A percentile compares a stretch with the other conserved stretches of the same genome.
Evolutionary conservation across 2,888 invertebrate genomes (phyloP).

Genomic region (Coleophora flavipennella): DNA sequence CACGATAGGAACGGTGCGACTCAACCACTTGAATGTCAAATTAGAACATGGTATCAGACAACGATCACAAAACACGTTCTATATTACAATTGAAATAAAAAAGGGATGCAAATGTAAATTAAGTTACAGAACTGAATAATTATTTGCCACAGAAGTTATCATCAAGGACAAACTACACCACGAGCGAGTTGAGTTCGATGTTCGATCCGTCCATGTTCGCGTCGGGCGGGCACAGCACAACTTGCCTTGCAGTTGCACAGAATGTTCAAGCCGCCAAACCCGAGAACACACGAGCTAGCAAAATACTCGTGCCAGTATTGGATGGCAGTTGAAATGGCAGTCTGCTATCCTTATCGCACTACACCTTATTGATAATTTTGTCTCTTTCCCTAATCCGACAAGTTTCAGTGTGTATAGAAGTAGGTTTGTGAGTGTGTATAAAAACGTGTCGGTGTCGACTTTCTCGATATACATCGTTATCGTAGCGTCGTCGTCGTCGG

Average conservation of each 20-base stretch:
- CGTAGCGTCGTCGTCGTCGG: not conserved
- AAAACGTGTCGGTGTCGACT: too few species aligned
- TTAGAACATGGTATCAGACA: too few species aligned
- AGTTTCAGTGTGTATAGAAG: not conserved
- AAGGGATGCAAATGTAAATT: not conserved
- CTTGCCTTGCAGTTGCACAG: not conserved
- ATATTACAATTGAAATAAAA: not conserved
- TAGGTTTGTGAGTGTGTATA: too few species aligned
- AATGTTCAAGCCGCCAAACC: not conserved
- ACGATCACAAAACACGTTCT: too few species aligned
- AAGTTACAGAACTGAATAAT: not conserved
- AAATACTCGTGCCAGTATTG: conserved; percentile 53
- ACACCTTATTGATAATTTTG: conserved; percentile 22
- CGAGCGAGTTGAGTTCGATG: conserved; percentile 1
- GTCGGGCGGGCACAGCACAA: not conserved
- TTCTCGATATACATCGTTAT: not conserved
- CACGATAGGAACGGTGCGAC: too few species aligned
- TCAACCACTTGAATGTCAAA: too few species aligned
- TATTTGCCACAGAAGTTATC: not conserved
- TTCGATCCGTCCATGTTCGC: conserved; percentile 19
- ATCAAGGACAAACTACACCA: conserved; percentile 3
- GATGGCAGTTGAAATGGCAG: conserved; percentile 46
- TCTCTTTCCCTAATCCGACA: conserved; percentile 8
- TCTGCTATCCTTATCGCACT: conserved; percentile 33
- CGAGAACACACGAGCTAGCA: conserved; percentile 5